phyloP scores from a whole-genome alignment of 2,888 invertebrate genomes.

The Litoditis marina region DNA sequence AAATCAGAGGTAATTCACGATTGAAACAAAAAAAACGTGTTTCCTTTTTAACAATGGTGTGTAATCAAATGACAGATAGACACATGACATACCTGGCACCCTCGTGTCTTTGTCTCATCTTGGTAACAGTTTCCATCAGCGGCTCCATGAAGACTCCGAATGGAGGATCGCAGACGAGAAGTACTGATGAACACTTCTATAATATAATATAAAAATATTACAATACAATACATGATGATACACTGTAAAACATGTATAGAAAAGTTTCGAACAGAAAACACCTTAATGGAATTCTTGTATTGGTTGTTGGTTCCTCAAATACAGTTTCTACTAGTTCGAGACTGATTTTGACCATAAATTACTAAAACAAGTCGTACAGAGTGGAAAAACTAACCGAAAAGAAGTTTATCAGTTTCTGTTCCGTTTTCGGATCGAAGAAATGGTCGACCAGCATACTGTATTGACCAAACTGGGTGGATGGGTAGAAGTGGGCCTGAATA shows the following conservation, averaged over 20 bases:
- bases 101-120: conserved; percentile 29
- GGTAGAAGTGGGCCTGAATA: conserved; percentile 47
- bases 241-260: too few species aligned
- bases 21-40: too few species aligned
- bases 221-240: too few species aligned
- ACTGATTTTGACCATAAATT: too few species aligned
- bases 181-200: conserved; percentile 28
- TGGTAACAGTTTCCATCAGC: conserved; percentile 40
- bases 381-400: conserved; percentile 17
- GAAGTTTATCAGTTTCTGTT: conserved; percentile 25
- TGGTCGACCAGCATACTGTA: conserved; percentile 55
- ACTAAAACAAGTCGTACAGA: too few species aligned
- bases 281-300: too few species aligned
- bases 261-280: too few species aligned
- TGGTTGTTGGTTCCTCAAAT: too few species aligned
- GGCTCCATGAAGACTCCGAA: conserved; percentile 56
- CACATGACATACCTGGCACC: conserved; percentile 16
- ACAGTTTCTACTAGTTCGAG: too few species aligned
- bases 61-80: too few species aligned
- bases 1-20: too few species aligned
- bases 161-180: conserved; percentile 55
- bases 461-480: conserved; percentile 44
- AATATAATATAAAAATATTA: conserved; percentile 2
- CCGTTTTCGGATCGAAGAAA: conserved; percentile 40
- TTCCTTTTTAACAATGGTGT: too few species aligned